Evolutionary conservation across 2,797 vertebrate species (phyloP).

Genomic region (Lemur catta): DNA sequence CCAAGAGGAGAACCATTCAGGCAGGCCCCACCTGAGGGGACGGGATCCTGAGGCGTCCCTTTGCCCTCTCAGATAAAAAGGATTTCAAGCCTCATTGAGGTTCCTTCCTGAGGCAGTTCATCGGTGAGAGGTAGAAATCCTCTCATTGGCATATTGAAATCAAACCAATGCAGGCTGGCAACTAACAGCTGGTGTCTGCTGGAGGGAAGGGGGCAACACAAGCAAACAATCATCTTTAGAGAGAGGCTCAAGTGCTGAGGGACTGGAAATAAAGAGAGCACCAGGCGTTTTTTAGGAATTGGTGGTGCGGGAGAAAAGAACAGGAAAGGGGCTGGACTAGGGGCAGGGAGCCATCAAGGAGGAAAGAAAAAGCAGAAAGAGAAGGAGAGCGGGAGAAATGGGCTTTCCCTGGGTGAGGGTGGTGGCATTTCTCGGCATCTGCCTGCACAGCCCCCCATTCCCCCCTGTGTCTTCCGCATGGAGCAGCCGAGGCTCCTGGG

Average conservation of each 20-base stretch:
- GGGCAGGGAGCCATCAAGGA: not conserved
- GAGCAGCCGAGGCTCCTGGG: not conserved
- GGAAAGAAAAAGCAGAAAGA: not conserved
- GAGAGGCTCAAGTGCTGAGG: not conserved
- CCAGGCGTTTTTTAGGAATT: not conserved
- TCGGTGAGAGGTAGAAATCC: not conserved
- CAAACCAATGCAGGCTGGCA: not conserved
- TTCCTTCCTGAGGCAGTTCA: not conserved
- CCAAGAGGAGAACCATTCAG: not conserved
- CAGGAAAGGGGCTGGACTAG: too few species aligned
- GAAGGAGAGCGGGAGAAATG: too few species aligned
- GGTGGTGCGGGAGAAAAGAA: not conserved
- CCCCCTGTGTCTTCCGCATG: not conserved
- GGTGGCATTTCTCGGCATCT: not conserved
- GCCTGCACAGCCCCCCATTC: rapidly evolving
- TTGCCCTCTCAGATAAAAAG: not conserved
- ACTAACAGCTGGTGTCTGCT: not conserved
- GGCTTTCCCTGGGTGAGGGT: not conserved
- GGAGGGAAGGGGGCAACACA: not conserved
- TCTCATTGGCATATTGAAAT: not conserved
- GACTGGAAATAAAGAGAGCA: not conserved
- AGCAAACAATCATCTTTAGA: not conserved
- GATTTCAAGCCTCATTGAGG: not conserved
- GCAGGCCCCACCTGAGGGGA: not conserved
- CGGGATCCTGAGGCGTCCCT: not conserved